These are phyloP conservation scores for Ruditapes philippinarum DNA, from an alignment of 1,140 invertebrate genomes.

Conservation along the genomic window DNA sequence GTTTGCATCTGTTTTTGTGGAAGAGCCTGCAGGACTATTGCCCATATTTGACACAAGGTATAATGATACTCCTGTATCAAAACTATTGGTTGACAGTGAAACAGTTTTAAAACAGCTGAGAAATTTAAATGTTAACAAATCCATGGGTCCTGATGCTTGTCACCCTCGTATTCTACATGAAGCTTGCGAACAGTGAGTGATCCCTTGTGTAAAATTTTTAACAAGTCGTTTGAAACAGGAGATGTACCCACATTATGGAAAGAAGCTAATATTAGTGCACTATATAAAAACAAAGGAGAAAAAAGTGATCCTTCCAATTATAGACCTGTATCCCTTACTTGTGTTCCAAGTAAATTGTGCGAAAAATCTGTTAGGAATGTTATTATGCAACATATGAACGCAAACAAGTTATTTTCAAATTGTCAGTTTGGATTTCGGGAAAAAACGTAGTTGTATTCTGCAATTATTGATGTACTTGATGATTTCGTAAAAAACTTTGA, in stretches of 20 bases:
- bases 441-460: slow-evolving; percentile 32
- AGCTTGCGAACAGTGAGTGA: neutral
- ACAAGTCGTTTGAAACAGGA: too few relatives aligned
- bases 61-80: neutral
- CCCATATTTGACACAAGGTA: neutral
- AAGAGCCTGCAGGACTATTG: neutral
- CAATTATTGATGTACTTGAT: neutral
- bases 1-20: neutral
- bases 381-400: slow-evolving; percentile 8
- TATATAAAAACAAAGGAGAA: neutral
- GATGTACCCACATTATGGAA: neutral
- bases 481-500: neutral
- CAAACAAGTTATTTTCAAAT: slow-evolving; percentile 10
- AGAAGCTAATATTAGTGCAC: neutral
- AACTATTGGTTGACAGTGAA: neutral
- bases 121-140: too few relatives aligned
- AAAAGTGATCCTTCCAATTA: too few relatives aligned
- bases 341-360: neutral
- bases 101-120: too few relatives aligned
- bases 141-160: too few relatives aligned
- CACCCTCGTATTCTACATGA: too few relatives aligned
- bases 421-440: slow-evolving; percentile 64
- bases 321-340: too few relatives aligned
- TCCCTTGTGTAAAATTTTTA: neutral
- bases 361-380: slow-evolving; percentile 20